Evolutionary conservation across 2,888 invertebrate species (phyloP).

Genomic region (Nomada fucata): DNA sequence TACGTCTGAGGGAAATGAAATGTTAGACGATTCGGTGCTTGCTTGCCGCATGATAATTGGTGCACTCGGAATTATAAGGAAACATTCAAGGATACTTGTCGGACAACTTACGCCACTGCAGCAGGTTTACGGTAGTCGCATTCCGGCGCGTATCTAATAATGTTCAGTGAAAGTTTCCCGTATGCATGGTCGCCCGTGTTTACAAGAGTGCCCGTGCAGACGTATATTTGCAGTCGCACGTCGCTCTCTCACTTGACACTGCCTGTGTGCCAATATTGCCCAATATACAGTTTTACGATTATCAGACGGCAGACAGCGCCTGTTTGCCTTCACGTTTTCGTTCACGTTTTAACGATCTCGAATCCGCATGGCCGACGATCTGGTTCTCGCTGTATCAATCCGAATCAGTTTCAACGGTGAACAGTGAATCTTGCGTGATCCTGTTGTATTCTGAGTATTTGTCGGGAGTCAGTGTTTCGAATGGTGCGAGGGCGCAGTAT

Average conservation of each 20-base stretch:
- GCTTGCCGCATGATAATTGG: slow-evolving; percentile 16
- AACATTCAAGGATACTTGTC: slow-evolving; percentile 37
- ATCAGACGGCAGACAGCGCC: not conserved
- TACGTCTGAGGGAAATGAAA: too few relatives aligned
- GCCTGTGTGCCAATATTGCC: not conserved
- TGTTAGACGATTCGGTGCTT: too few relatives aligned
- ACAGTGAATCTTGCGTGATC: not conserved
- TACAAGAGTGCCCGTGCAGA: slow-evolving; percentile 73
- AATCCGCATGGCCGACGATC: not conserved
- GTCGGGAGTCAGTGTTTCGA: too few relatives aligned
- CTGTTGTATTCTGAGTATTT: too few relatives aligned
- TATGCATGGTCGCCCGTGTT: slow-evolving; percentile 79
- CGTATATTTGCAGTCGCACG: slow-evolving; percentile 58
- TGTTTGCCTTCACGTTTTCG: slow-evolving; percentile 28
- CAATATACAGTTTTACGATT: slow-evolving; percentile 13
- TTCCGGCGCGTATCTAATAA: slow-evolving; percentile 83
- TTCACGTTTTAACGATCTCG: not conserved
- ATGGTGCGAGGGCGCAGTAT: too few relatives aligned
- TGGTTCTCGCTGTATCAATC: not conserved
- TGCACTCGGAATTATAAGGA: slow-evolving; percentile 10
- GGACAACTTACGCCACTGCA: slow-evolving; percentile 63
- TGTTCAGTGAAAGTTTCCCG: slow-evolving; percentile 82
- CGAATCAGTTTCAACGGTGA: not conserved
- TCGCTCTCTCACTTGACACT: slow-evolving; percentile 37
- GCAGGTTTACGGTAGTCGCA: slow-evolving; percentile 81